Evolutionary conservation across 1,140 invertebrate species (phyloP).

Genomic region (Contarinia nasturtii): DNA sequence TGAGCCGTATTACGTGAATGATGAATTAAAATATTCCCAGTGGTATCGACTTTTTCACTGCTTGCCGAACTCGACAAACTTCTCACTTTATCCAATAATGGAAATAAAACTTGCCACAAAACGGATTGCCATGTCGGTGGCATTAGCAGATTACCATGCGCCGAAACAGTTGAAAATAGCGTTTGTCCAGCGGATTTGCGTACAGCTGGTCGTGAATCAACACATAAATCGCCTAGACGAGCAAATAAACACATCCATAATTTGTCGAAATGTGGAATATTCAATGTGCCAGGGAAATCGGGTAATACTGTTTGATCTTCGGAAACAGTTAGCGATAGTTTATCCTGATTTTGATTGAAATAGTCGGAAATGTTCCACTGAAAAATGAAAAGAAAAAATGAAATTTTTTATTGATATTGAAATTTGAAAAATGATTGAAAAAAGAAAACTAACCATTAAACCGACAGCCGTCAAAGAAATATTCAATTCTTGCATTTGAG

Average conservation of each 20-base stretch:
- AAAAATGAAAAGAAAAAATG: conserved; percentile 11
- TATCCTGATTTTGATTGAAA: conserved; percentile 86
- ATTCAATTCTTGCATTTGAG: conserved; percentile 92
- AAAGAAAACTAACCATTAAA: conserved; percentile 53
- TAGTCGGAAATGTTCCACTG: conserved; percentile 98
- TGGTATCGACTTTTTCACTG: conserved; percentile 79
- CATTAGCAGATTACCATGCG: conserved; percentile 77
- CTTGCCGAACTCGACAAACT: conserved; percentile 81
- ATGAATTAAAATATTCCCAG: conserved; percentile 91
- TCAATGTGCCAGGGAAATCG: conserved; percentile 62
- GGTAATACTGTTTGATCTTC: conserved; percentile 54
- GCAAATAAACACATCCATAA: conserved; percentile 92
- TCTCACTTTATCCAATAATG: conserved; percentile 80
- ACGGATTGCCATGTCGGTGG: conserved; percentile 78
- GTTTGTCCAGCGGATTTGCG: conserved; percentile 97
- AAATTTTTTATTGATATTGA: not conserved
- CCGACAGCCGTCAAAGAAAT: conserved; percentile 96
- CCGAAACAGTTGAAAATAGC: conserved; percentile 89
- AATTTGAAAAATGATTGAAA: not conserved
- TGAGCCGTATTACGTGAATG: conserved; percentile 96
- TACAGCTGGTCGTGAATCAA: conserved; percentile 85
- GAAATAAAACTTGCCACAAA: conserved; percentile 86
- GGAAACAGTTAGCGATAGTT: conserved; percentile 50
- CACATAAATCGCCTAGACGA: conserved; percentile 77
- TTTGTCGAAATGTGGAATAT: conserved; percentile 78